These are phyloP conservation scores for Stichopus chloronotus DNA, from an alignment of 35 echinoderm and acorn worm genomes.

Conservation along the genomic window DNA sequence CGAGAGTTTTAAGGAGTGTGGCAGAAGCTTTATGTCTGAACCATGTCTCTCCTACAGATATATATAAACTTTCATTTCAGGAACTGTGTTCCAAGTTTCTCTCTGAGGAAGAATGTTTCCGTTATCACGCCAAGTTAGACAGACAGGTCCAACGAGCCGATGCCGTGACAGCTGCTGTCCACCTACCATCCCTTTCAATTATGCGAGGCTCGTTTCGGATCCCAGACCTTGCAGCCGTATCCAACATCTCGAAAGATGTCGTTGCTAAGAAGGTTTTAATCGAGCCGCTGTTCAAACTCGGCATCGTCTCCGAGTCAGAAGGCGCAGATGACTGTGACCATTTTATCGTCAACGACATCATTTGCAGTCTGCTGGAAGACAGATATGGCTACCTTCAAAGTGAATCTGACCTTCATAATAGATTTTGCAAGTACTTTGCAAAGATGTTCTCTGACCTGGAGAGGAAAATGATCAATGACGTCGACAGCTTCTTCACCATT, in stretches of 20 bases:
- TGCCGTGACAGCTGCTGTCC: not conserved
- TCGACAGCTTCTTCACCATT: conserved; percentile 14
- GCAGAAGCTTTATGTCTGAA: not conserved
- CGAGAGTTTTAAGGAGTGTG: not conserved
- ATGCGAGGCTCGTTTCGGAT: conserved; percentile 40
- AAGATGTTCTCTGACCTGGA: conserved; percentile 40
- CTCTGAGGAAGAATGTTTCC: not conserved
- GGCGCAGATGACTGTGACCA: not conserved
- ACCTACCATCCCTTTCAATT: not conserved
- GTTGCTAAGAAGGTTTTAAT: conserved; percentile 2
- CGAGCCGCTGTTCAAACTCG: conserved; percentile 12
- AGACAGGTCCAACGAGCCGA: not conserved
- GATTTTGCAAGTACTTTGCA: conserved; percentile 43
- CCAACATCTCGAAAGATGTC: conserved; percentile 1
- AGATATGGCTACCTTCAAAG: conserved; percentile 33
- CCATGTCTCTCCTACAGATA: not conserved
- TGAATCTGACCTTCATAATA: conserved; percentile 28
- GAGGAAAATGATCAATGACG: not conserved
- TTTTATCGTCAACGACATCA: conserved; percentile 40
- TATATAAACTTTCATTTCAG: conserved; percentile 10
- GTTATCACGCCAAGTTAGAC: not conserved
- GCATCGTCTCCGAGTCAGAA: conserved; percentile 10
- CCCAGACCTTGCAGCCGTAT: conserved; percentile 1
- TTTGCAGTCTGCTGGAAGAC: conserved; percentile 36
- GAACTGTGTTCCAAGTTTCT: conserved; percentile 3